Evolutionary conservation across 2,888 invertebrate genomes (phyloP), one percentile per base, ranked within the genome.

Genomic region (Herminia tarsipennalis): DNA sequence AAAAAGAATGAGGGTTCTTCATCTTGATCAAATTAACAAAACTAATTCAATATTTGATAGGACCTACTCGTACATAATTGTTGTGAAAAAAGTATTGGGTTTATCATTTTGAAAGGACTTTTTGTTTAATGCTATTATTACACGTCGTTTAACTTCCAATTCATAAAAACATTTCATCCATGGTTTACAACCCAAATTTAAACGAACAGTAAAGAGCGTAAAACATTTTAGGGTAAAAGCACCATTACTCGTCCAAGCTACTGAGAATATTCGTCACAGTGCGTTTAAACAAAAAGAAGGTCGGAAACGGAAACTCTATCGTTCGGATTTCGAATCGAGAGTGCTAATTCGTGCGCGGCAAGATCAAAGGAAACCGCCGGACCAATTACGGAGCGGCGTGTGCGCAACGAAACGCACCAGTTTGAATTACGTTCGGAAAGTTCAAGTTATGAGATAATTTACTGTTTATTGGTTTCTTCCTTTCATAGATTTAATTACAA

Each of bases 291-390:
- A 54, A 63, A 66, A 70, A 70, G 62, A 51, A 54, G 52, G 48
- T 66, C 62, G 78, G 75, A 78, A 81, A 80, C 81, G 82, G 82
- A 85, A 83, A 79, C 66, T 66, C 66, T 75, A 71, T 68, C 68
- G 65, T 71, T 72, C 66, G 73, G 67, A 63, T 76, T 82, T 78
- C 60, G 70, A 80, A 80, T 76, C 64, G 57, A 55, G 70, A 67
- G 73, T 76, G 78, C 78, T 81, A 81, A 87, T 85, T 83, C 81
- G 83, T 76, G 74, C 81, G 83, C 83, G 81, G 85, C 80, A 75
- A 85, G 84, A 88, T 88, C 87, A 88, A 88, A 88, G 76, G 48
- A 60, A 43, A 64, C 63, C 65, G 58, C 69, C 63, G 73, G n/a
- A 61, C 81, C 83, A 87, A 86, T 87, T 83, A 83, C 66, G 49